Evolutionary conservation across 2,888 invertebrate species (phyloP), one percentile per base, ranked within the genome.

Genomic region (Spilosoma lubricipeda): DNA sequence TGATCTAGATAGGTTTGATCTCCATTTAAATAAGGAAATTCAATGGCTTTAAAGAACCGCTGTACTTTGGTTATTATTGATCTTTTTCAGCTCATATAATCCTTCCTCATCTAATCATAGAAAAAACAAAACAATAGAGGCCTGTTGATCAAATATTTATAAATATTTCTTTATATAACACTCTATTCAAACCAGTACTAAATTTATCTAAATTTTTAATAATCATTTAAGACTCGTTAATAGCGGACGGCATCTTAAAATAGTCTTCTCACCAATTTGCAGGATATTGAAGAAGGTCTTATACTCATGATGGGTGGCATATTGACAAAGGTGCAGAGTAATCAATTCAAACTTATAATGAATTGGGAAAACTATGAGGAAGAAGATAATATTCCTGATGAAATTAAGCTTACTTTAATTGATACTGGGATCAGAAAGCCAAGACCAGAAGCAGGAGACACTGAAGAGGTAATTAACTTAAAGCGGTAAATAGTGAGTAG

Each of bases 271-370:
- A 30, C 20, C 7, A 67, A 63, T 36, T 76, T 76, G 27, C 81
- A 97, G 97, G 90, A 95, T 45, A 90, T 97, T 78, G 90, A 95
- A 85, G 91, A 93, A 82, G 97, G 97, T 5, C 88, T 97, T 9
- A 93, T 93, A 27, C 93, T 97, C 81, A 96, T 97, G 90, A 97
- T 98, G 96, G 97, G 98, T 0, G 96, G 96, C 72, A 92, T 95
- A 45, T 90, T 98, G 75, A 93, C 93, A 0, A 85, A 91, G 15
- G 91, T 95, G 1, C 96, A 97, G 83, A 92, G 91, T 3, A 85
- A 80, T 2, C 90, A 94, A 67, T 96, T 97, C 79, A 90, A 90
- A 67, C 81, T 82, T 2, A 85, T 96, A 39, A 93, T 97, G 85
- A 95, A 95, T 36, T 97, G 97, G 96, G 88, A 92, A 0, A 93